These are phyloP conservation scores for Drosophila ficusphila DNA, from an alignment of 1,140 invertebrate species.

Conservation along the genomic window DNA sequence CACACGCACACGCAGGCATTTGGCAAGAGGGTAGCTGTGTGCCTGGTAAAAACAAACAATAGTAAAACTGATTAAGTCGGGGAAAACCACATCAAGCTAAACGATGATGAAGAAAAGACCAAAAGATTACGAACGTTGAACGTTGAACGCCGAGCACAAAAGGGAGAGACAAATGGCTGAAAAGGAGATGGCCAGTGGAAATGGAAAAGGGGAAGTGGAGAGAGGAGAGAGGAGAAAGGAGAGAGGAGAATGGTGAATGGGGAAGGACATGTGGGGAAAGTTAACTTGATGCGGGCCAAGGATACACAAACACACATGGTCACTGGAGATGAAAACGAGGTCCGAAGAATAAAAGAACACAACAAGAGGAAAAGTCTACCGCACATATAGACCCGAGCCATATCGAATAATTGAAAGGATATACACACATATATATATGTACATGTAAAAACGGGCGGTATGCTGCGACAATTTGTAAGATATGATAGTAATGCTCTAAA, in stretches of 20 bases:
- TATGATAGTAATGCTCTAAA: constrained; percentile 73
- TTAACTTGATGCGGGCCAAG: constrained; percentile 54
- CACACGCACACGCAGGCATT: constrained; percentile 18
- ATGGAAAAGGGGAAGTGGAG: neutral
- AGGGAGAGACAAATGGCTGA: constrained; percentile 14
- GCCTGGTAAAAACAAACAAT: constrained; percentile 78
- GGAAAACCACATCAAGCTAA: constrained; percentile 81
- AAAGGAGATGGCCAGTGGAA: neutral
- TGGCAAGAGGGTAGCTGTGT: neutral
- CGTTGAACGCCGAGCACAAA: constrained; percentile 38
- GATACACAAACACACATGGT: constrained; percentile 46
- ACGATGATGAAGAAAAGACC: constrained; percentile 81
- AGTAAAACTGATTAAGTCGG: constrained; percentile 81
- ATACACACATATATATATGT: constrained; percentile 2
- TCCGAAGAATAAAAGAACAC: constrained; percentile 43
- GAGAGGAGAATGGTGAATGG: neutral
- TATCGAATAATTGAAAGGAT: constrained; percentile 82
- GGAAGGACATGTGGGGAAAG: constrained; percentile 9
- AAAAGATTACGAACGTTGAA: constrained; percentile 78
- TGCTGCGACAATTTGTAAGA: constrained; percentile 70
- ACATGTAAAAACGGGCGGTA: neutral
- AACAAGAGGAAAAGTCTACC: constrained; percentile 9
- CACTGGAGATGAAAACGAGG: constrained; percentile 71
- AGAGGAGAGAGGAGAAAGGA: neutral
- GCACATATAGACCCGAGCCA: constrained; percentile 17